A percentile compares a stretch with the other conserved stretches of the same genome.
These are phyloP conservation scores for Acromyrmex heyeri DNA, from an alignment of 1,140 invertebrate genomes.

Conservation along the genomic window DNA sequence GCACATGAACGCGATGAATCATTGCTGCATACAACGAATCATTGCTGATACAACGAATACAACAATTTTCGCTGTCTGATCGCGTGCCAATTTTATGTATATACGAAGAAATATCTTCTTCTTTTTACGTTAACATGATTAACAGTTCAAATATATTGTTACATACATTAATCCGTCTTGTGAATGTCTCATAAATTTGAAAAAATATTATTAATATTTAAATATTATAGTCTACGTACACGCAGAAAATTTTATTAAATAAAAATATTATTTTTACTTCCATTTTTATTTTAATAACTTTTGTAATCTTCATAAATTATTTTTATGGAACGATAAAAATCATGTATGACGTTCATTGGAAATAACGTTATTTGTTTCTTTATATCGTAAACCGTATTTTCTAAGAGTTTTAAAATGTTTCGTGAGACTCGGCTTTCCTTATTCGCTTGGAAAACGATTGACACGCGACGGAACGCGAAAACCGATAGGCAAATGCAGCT, in stretches of 20 bases:
- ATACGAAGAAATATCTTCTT: not conserved
- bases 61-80: not conserved
- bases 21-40: slow-evolving; percentile 1
- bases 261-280: not conserved
- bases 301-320: slow-evolving; percentile 6
- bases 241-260: not conserved
- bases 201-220: not conserved
- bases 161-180: not conserved
- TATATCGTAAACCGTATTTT: not conserved
- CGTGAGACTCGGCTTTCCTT: not conserved
- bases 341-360: not conserved
- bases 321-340: not conserved
- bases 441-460: slow-evolving; percentile 45
- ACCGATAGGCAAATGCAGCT: slow-evolving; percentile 59
- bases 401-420: not conserved
- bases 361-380: not conserved
- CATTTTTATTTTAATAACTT: not conserved
- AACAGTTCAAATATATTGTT: not conserved
- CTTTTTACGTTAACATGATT: not conserved
- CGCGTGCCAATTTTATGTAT: slow-evolving; percentile 34
- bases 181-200: not conserved
- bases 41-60: slow-evolving; percentile 31
- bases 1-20: slow-evolving; percentile 21
- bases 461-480: slow-evolving; percentile 51
- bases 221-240: not conserved